Base-by-base conservation (phyloP, 1,140 invertebrate genomes). In the Drosophila sechellia region DNA sequence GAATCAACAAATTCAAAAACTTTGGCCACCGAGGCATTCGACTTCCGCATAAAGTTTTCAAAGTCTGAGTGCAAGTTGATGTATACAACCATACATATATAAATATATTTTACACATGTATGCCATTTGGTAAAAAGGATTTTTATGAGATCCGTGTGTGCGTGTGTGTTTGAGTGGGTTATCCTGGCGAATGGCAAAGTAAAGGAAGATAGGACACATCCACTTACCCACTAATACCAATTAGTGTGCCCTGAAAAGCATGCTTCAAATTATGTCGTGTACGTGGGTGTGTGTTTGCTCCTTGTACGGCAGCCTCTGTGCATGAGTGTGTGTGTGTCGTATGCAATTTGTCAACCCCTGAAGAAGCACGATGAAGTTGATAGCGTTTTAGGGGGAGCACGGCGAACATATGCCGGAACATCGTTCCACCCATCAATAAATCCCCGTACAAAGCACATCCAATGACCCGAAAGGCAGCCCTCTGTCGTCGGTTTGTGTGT, bases 191-290 rank as follows among this genome's bases (percentile, higher is more conserved):
- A 22, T 54, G 34, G 22, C 27, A 25, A 45, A 27, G 45, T 48
- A 54, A 34, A 61, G 48, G 48, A 40, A 81, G 83, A 86, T 86
- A 86, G 61, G 46, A 79, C 83, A 87, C 73, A 64, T 57, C 68
- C 81, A 86, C 74, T 81, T 70, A 34, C 58, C 74, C 71, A 79
- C 83, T 83, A 87, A 83, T 83, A 86, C 83, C 83, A 86, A 86
- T 86, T 86, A 86, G 83, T 73, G 79, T 83, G 84, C 72, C 61
- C 79, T 46, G 61, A 39, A 79, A 83, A 83, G 83, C 69, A 69
- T 87, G 79, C 79, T 86, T 79, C 83, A 86, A 81, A 86, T 79
- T 79, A 74, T 79, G 56, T 65, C 61, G 70, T 74, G 59, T 50
- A 72, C 66, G 54, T 61, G 49, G 42, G 53, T 69, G 59, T 70